Conservation (phyloP, 2,797 vertebrate species). For the Lepus townsendii region DNA sequence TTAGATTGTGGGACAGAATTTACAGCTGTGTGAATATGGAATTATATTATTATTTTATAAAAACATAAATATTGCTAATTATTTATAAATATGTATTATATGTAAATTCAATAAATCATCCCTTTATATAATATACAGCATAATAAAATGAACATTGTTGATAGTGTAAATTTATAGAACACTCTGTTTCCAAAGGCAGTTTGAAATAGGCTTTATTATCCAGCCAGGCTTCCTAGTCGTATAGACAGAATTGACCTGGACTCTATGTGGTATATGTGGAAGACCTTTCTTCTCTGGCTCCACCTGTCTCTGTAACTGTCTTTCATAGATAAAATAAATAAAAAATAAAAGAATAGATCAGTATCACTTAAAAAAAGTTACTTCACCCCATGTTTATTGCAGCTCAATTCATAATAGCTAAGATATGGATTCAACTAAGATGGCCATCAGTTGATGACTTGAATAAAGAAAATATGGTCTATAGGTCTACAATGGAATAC, state of each 20-base stretch:
- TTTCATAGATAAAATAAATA: no score
- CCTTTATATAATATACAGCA: background rate
- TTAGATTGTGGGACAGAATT: slow-evolving; percentile 34
- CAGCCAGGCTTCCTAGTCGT: background rate
- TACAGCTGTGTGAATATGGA: slow-evolving; percentile 22
- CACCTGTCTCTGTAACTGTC: no score
- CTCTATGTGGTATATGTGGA: background rate
- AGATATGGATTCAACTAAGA: no score
- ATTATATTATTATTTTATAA: slow-evolving; percentile 51
- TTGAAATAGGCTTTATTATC: background rate
- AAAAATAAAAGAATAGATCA: no score
- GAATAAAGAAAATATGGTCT: no score
- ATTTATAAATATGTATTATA: slow-evolving; percentile 28
- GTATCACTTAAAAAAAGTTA: no score
- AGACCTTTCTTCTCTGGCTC: no score
- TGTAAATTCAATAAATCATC: slow-evolving; percentile 18
- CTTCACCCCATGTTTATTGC: no score
- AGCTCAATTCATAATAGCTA: no score
- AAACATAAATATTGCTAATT: slow-evolving; percentile 27
- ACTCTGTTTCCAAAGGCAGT: slow-evolving; percentile 9
- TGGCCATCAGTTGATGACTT: no score
- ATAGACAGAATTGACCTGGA: background rate
- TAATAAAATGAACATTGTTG: slow-evolving; percentile 34
- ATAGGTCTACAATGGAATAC: no score
- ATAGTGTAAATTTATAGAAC: background rate